Evolutionary conservation across 2,888 invertebrate species (phyloP), one percentile per base, ranked within the genome.

Genomic region (Poecilus cupreus): DNA sequence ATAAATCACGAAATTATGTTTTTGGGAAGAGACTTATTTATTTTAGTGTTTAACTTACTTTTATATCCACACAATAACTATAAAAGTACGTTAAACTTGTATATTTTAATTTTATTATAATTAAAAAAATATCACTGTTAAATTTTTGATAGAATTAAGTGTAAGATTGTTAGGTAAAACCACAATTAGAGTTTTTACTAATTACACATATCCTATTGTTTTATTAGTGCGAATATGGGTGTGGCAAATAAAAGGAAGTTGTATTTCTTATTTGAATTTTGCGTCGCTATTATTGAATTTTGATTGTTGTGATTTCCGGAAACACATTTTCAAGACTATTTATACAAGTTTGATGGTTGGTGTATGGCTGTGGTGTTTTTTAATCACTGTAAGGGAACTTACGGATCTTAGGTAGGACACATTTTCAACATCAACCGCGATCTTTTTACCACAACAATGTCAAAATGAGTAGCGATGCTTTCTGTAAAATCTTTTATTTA

Each of bases 291-390:
- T 32, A 32, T 32, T 49, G n/a, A n/a, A n/a, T 13, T 74, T 49
- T 16, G 22, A 74, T 74, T 74, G 49, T 51, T 46, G 74, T 74
- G 74, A 74, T 74, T 16, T 74, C 32, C 49, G 74, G 24, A 49
- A 74, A 74, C 74, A 74, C 74, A 74, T 74, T 74, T 74, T 74
- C 49, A 74, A 26, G 26, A 64, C 64, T 22, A 64, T 64, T 64
- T 64, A 64, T 64, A 64, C 24, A 64, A 64, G 49, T 49, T 49
- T 49, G 49, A 49, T 49, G 49, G 18, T 49, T 54, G 54, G 64
- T 78, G 78, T 78, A 78, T 64, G 78, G 78, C 78, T 78, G 78
- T 78, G 78, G 78, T 78, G 78, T 78, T 78, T 78, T 32, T 46
- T 78, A 43, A 57, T 77, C 43, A 78, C 78, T 78, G 60, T 60